Evolutionary conservation across 1,140 invertebrate species (phyloP), one percentile per base, ranked within the genome.

Genomic region (Tachypleus tridentatus): DNA sequence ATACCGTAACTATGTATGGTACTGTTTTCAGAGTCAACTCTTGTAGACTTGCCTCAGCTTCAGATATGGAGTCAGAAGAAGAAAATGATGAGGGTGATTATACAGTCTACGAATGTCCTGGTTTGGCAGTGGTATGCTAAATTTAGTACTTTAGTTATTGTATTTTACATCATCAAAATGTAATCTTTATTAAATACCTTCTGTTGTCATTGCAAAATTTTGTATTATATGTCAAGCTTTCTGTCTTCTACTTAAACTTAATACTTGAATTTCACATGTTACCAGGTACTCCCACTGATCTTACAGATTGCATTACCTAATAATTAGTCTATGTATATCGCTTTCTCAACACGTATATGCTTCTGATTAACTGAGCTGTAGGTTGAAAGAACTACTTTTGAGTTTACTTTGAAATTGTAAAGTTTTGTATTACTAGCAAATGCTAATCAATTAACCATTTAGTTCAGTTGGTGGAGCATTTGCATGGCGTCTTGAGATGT

Each of bases 101-200:
- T 78, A 98, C 95, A 1, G 95, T 98, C 3, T 98, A 98, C 75
- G 95, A 98, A 77, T 98, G 95, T 79, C 94, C 95, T 51, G 95
- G 95, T 67, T 82, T 98, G 67, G 94, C 94, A 72, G 87, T 91
- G 60, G 91, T 95, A 81, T 84, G 82, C 83, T 29, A 53, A 52
- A 3, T 6, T 6, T 10, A 47, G 52, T 6, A 4, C 5, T 62
- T 4, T 54, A 9, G 0, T 61, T 9, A 64, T 47, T 6, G 57
- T n/a, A 6, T 6, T 47, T 4, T 4, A 47, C 29, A 48, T 62
- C 7, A 11, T 11, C 29, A 62, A 8, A 11, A 62, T 10, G 7
- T 58, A 9, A 62, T 62, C 54, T 3, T 10, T 62, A 29, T 29
- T 29, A 29, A 29, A 29, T 29, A 29, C 29, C 29, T 29, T 29